These are phyloP conservation scores for Drosophila varians DNA, from an alignment of 1,140 invertebrate genomes.

Conservation along the genomic window DNA sequence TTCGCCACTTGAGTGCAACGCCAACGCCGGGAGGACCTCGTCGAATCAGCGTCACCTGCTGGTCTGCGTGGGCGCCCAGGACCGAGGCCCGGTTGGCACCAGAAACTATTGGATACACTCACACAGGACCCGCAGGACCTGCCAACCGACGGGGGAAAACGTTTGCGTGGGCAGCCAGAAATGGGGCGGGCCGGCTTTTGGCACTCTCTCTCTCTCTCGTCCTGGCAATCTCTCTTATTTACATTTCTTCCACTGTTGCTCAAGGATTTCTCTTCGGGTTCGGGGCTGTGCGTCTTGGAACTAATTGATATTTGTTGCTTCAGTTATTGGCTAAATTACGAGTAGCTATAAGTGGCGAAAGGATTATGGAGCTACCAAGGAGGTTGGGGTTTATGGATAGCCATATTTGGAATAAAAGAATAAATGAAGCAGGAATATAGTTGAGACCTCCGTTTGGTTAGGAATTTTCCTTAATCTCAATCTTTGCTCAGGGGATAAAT, in stretches of 20 bases:
- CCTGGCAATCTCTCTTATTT: slow-evolving; percentile 27
- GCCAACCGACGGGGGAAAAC: not conserved
- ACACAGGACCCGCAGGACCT: not conserved
- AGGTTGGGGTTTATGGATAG: no score
- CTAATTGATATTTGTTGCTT: slow-evolving; percentile 74
- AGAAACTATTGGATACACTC: slow-evolving; percentile 58
- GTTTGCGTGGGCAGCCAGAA: slow-evolving; percentile 32
- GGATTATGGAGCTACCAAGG: slow-evolving; percentile 16
- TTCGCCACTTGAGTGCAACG: slow-evolving; percentile 45
- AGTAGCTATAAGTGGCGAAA: slow-evolving; percentile 29
- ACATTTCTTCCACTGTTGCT: slow-evolving; percentile 31
- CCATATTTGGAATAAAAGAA: no score
- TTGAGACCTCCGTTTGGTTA: no score
- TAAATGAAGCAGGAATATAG: no score
- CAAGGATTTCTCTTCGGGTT: slow-evolving; percentile 6
- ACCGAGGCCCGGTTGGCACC: slow-evolving; percentile 39
- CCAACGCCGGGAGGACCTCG: slow-evolving; percentile 37
- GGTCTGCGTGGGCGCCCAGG: slow-evolving; percentile 48
- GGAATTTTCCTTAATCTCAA: no score
- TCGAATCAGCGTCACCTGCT: slow-evolving; percentile 57
- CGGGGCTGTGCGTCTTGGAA: slow-evolving; percentile 12
- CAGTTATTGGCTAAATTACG: slow-evolving; percentile 55
- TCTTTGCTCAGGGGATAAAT: no score
- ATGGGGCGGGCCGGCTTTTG: slow-evolving; percentile 47
- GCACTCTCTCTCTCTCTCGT: slow-evolving; percentile 3